phyloP scores from a whole-genome alignment of 2,888 invertebrate genomes.

The Brenthis daphne region DNA sequence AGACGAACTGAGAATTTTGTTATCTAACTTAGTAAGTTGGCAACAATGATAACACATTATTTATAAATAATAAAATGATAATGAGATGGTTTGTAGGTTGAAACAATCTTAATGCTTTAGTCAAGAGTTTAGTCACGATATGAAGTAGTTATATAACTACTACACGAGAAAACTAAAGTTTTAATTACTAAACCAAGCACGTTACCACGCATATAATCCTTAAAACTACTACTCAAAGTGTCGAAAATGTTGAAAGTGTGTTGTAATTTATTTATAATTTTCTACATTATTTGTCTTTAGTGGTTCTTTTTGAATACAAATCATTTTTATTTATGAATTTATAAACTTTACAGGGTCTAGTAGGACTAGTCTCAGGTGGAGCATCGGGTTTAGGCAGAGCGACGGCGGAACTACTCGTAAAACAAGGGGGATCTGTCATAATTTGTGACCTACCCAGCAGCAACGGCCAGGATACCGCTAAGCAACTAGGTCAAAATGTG shows the following conservation, averaged over 20 bases:
- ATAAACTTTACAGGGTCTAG: slow-evolving; percentile 84
- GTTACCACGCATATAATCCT: too few species aligned
- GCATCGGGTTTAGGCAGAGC: slow-evolving; percentile 97
- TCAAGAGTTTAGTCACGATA: neutral
- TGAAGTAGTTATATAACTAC: slow-evolving; percentile 15
- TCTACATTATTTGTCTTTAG: neutral
- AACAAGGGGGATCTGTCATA: slow-evolving; percentile 92
- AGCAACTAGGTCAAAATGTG: slow-evolving; percentile 87
- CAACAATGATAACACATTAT: neutral
- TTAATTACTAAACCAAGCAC: neutral
- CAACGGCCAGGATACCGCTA: slow-evolving; percentile 89
- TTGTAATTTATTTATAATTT: neutral
- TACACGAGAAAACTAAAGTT: neutral
- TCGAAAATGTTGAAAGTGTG: slow-evolving; percentile 16
- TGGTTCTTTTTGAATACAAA: neutral
- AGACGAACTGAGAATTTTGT: neutral
- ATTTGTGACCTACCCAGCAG: slow-evolving; percentile 94
- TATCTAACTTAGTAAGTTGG: neutral
- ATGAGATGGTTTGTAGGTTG: neutral
- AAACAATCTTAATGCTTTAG: neutral
- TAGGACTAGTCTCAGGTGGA: slow-evolving; percentile 96
- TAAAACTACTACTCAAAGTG: neutral
- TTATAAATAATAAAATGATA: slow-evolving; percentile 11
- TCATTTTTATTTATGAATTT: neutral
- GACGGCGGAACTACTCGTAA: slow-evolving; percentile 91